Evolutionary conservation across 2,797 vertebrate genomes (phyloP).

Genomic region (Melanotaenia boesemani): DNA sequence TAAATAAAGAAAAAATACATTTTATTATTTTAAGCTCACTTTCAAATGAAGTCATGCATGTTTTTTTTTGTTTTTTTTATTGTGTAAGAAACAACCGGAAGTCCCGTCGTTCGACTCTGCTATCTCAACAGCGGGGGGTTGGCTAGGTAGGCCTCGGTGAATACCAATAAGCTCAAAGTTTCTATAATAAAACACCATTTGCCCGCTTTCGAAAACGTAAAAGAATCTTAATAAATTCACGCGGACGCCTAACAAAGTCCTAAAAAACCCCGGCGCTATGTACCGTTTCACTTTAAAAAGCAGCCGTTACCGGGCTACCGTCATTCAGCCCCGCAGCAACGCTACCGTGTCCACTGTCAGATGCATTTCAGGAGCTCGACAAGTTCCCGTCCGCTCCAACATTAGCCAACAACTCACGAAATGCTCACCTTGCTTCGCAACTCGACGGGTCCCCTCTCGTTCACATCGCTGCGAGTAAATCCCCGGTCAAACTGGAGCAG

Average conservation of each 20-base stretch:
- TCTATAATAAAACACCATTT: constrained; percentile 50
- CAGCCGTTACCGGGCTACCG: constrained; percentile 47
- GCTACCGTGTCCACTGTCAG: constrained; percentile 49
- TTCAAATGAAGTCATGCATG: not conserved
- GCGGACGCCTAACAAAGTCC: not conserved
- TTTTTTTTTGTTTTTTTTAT: constrained; percentile 40
- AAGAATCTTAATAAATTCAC: not conserved
- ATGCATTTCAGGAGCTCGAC: constrained; percentile 47
- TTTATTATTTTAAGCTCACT: not conserved
- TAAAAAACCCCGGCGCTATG: not conserved
- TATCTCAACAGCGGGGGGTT: constrained; percentile 49
- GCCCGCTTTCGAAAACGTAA: not conserved
- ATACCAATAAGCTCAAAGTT: constrained; percentile 82
- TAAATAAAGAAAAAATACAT: not conserved
- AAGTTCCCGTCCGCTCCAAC: constrained; percentile 49
- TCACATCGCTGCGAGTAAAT: constrained; percentile 65
- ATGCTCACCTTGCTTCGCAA: constrained; percentile 73
- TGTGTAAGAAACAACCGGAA: constrained; percentile 61
- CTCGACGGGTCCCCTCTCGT: constrained; percentile 44
- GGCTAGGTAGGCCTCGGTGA: constrained; percentile 82
- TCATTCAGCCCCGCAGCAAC: constrained; percentile 66
- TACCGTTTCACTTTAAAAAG: constrained; percentile 40
- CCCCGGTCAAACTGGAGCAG: constrained; percentile 41
- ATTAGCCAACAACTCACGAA: not conserved
- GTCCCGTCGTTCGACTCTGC: accelerated